Percentiles rank a stretch among this genome's conserved stretches.
phyloP scores from a whole-genome alignment of 2,113 vertebrate genomes.

The Sceloporus undulatus region DNA sequence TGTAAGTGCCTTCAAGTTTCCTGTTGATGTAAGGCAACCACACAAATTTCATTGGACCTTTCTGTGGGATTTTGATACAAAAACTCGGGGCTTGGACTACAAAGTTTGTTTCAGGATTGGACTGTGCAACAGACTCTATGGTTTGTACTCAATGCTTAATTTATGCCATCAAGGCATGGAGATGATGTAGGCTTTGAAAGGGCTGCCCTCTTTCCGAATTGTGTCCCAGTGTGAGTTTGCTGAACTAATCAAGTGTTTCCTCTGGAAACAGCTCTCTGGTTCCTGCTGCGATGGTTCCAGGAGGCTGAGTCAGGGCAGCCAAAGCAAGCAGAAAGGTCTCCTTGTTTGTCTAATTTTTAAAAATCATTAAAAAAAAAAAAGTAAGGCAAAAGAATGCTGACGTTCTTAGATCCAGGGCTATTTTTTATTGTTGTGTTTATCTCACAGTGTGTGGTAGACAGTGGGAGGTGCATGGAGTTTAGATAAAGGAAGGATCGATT shows the following conservation, averaged over 20 bases:
- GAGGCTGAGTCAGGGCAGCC: conserved; percentile 16
- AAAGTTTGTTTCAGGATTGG: not conserved
- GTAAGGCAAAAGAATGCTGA: not conserved
- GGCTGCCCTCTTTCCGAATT: not conserved
- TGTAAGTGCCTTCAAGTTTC: too few relatives aligned
- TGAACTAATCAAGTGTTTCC: conserved; percentile 10
- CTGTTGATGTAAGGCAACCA: too few relatives aligned
- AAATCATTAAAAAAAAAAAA: not conserved
- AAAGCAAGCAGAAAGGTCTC: not conserved
- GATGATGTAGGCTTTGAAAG: not conserved
- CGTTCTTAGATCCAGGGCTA: not conserved
- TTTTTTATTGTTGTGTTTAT: not conserved
- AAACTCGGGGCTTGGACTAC: not conserved
- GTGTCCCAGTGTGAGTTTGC: not conserved
- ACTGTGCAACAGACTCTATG: too few relatives aligned
- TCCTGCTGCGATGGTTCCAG: conserved; percentile 5
- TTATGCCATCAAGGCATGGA: not conserved
- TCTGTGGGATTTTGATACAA: not conserved
- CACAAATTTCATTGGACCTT: not conserved
- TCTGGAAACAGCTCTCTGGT: not conserved
- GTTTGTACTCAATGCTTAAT: not conserved
- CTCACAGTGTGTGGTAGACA: too few relatives aligned
- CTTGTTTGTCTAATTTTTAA: not conserved
- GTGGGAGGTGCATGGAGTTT: not conserved
- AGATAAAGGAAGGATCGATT: not conserved